A percentile compares a stretch with the other conserved stretches of the same genome.
Conservation (phyloP, 2,113 vertebrate genomes). For the Stigmatopora argus region DNA sequence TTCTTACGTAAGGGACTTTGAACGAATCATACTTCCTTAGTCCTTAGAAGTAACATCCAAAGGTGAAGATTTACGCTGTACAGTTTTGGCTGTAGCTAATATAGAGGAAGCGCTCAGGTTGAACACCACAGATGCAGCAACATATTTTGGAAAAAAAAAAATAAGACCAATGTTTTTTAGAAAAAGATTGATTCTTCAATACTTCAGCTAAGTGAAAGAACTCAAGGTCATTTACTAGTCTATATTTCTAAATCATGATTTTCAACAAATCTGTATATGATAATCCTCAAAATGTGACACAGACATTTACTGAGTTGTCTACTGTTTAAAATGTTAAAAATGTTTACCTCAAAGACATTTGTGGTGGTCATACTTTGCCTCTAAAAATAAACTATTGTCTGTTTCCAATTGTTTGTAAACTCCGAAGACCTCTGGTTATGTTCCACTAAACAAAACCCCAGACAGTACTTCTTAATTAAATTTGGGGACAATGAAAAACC, state of each 20-base stretch:
- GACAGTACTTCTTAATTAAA: not conserved
- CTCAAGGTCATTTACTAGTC: too few relatives aligned
- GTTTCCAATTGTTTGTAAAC: not conserved
- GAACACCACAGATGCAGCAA: not conserved
- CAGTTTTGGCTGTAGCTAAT: slow-evolving; percentile 5
- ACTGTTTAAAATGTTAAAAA: too few relatives aligned
- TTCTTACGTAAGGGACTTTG: slow-evolving; percentile 52
- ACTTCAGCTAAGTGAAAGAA: not conserved
- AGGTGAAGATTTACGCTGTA: slow-evolving; percentile 29
- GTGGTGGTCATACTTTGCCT: not conserved
- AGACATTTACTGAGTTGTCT: too few relatives aligned
- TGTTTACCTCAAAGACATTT: too few relatives aligned
- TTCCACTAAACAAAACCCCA: not conserved
- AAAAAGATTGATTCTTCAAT: not conserved
- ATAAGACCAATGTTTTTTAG: too few relatives aligned
- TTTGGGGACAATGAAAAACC: slow-evolving; percentile 9
- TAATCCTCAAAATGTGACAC: too few relatives aligned
- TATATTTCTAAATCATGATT: too few relatives aligned
- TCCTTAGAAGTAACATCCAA: slow-evolving; percentile 25
- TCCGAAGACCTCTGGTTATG: not conserved
- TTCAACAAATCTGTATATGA: too few relatives aligned
- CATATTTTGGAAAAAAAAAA: not conserved
- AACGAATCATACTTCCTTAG: slow-evolving; percentile 18
- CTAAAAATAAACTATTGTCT: not conserved
- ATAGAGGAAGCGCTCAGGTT: not conserved